Evolutionary conservation across 2,797 vertebrate genomes (phyloP).

Genomic region (Eulemur rubriventer): DNA sequence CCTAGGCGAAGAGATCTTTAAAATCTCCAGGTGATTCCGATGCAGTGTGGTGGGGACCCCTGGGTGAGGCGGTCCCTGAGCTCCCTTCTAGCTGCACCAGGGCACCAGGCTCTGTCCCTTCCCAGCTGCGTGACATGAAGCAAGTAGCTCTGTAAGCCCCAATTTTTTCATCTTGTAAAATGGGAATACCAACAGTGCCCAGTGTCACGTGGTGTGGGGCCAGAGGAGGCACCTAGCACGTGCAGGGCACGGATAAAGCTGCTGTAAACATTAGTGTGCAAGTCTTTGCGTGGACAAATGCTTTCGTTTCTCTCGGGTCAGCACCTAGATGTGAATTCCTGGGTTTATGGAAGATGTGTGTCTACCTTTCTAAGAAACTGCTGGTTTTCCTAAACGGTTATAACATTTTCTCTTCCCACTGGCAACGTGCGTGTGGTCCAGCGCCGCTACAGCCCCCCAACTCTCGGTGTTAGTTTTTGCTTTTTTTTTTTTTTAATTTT

Average conservation of each 20-base stretch:
- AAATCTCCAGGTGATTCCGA: not conserved
- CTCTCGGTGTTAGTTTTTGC: not conserved
- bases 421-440: no score
- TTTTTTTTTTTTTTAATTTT: not conserved
- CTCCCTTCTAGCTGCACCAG: not conserved
- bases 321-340: not conserved
- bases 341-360: not conserved
- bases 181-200: not conserved
- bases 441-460: not conserved
- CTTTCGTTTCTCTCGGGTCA: not conserved
- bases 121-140: not conserved
- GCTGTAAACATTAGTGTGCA: rapidly evolving
- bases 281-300: not conserved
- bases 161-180: not conserved
- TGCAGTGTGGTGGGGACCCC: not conserved
- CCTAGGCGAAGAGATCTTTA: rapidly evolving
- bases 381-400: not conserved
- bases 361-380: not conserved
- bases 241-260: not conserved
- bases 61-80: not conserved
- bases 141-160: not conserved
- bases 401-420: not conserved
- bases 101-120: not conserved
- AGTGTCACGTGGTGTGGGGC: rapidly evolving
- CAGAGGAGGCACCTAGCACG: not conserved